Evolutionary conservation across 2,113 vertebrate genomes (phyloP).

Genomic region (Malurus alboscapulatus): DNA sequence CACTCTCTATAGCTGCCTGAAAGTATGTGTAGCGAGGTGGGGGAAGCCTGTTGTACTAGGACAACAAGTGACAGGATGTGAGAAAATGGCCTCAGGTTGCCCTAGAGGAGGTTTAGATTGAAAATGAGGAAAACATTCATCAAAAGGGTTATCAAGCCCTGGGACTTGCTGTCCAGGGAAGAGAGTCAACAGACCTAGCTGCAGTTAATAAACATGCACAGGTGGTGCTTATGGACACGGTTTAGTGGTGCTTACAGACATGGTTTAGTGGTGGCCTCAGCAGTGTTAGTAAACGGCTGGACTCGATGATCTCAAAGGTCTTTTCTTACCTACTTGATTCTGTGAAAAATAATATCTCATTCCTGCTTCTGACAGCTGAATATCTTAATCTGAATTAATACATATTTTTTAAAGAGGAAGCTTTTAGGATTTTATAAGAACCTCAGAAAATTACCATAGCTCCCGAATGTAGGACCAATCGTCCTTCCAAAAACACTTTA

Average conservation of each 20-base stretch:
- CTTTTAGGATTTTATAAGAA: background rate
- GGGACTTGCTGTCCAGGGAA: background rate
- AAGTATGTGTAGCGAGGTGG: background rate
- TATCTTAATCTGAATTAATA: constrained; percentile 6
- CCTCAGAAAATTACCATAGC: constrained; percentile 1
- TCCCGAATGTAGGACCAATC: background rate
- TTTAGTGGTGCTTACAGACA: background rate
- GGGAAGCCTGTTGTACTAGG: background rate
- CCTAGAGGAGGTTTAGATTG: background rate
- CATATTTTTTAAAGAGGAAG: background rate
- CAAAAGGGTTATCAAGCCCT: background rate
- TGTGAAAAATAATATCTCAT: constrained; percentile 16
- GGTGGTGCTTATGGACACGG: background rate
- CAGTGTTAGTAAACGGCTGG: background rate
- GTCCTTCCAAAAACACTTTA: background rate
- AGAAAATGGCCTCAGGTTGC: background rate
- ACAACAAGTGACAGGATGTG: background rate
- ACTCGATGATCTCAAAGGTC: background rate
- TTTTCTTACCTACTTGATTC: background rate
- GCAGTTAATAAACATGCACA: background rate
- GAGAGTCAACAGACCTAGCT: background rate
- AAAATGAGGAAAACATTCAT: background rate
- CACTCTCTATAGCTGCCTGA: background rate
- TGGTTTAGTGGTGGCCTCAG: background rate
- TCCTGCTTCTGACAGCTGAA: constrained; percentile 29